Evolutionary conservation across 2,797 vertebrate species (phyloP), one percentile per base, ranked within the genome.

Genomic region (Poeciliopsis infans): DNA sequence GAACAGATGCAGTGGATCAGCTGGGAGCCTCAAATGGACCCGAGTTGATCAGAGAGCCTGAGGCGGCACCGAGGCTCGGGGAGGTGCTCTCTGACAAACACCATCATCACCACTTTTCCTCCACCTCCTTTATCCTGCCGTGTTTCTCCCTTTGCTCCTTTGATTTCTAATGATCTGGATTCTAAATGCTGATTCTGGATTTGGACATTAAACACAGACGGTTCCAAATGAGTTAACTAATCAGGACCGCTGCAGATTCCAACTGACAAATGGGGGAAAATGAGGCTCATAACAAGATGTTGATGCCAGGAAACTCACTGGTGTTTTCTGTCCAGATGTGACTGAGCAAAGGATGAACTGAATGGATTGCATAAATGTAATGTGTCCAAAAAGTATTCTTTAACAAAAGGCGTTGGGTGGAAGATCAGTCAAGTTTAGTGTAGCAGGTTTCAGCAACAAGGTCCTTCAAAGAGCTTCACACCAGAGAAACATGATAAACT

Each of bases 61-160:
- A 68, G 57, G 80, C 81, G n/a, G 74, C 41, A 72, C 76, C 11
- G 76, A 28, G 72, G 75, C 74, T 61, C 20, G 76, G 46, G 81
- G 46, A 49, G 20, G n/a, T 45, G 31, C 57, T 80, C 79, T 53
- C 66, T 36, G 55, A 39, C 70, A 64, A 72, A 74, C 23, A 10
- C 61, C 59, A 61, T 46, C 18, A 43, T 41, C 39, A 25, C 23
- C 8, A 10, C 36, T 41, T 68, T 25, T 66, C 61, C 10, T 66
- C 33, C 28, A 39, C 31, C 61, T 64, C 3, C 59, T 66, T 66
- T 11, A 39, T 18, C 18, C 61, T 66, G 36, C 16, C 7, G 2
- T 7, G 15, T 25, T 25, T 66, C 33, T 23, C 7, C 20, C 59
- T 66, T 66, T 66, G 5, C 33, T 20, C 61, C 39, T 39, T 8